These are phyloP conservation scores for Frankliniella fusca DNA, from an alignment of 2,888 invertebrate species.

Conservation along the genomic window DNA sequence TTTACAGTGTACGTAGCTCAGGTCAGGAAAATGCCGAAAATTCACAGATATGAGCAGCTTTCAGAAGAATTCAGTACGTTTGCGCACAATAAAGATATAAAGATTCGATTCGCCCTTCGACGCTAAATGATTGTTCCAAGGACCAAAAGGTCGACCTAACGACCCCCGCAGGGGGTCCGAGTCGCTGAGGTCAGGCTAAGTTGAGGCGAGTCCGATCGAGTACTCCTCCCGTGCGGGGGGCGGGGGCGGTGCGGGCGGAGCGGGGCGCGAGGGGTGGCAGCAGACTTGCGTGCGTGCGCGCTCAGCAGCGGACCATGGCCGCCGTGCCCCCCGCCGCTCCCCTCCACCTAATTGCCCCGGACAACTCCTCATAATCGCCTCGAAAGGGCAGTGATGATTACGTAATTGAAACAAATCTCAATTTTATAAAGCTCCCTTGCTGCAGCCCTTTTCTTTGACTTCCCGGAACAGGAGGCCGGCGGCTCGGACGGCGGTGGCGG, in stretches of 20 bases:
- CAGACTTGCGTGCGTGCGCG: neutral
- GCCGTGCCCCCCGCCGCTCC: neutral
- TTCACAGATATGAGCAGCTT: too few species aligned
- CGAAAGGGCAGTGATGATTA: conserved; percentile 22
- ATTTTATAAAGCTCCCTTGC: conserved; percentile 14
- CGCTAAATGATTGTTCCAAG: too few species aligned
- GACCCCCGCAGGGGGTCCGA: too few species aligned
- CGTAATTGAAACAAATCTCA: conserved; percentile 25
- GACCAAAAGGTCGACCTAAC: too few species aligned
- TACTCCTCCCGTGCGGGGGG: neutral
- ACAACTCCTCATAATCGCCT: conserved; percentile 11
- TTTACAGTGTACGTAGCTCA: too few species aligned
- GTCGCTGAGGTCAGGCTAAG: too few species aligned
- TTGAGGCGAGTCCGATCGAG: too few species aligned
- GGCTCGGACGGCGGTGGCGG: neutral
- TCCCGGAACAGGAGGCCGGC: neutral
- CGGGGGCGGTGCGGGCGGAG: neutral
- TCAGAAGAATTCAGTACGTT: too few species aligned
- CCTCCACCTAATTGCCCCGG: neutral
- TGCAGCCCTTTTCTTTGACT: neutral
- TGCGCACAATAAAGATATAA: too few species aligned
- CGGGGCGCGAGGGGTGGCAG: neutral
- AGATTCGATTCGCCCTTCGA: too few species aligned
- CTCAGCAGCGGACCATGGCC: too few species aligned
- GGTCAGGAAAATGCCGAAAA: too few species aligned